Percentiles rank a stretch among this genome's conserved stretches.
Evolutionary conservation across 2,113 vertebrate species (phyloP).

Genomic region (Zosterops borbonicus): DNA sequence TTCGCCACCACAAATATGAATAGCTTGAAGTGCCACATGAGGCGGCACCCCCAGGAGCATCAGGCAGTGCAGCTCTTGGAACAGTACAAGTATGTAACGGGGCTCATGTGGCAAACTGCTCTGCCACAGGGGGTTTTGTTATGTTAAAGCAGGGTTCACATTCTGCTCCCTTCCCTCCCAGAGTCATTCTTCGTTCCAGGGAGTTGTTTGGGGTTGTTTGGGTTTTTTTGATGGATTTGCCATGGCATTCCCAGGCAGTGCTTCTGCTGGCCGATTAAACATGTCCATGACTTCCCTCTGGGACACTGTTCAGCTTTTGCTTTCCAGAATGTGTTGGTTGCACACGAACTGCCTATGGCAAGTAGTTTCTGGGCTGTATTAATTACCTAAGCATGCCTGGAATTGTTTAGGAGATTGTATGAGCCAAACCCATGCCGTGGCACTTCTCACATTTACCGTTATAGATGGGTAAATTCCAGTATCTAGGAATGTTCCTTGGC

Average conservation of each 20-base stretch:
- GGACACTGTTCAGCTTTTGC: neutral
- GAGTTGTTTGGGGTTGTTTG: neutral
- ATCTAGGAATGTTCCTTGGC: neutral
- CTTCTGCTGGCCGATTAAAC: neutral
- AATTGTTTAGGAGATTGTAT: neutral
- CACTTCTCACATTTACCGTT: neutral
- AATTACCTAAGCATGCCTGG: neutral
- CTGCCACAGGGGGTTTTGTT: neutral
- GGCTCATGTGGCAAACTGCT: neutral
- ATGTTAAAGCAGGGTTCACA: neutral
- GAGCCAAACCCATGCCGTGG: neutral
- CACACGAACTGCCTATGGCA: neutral
- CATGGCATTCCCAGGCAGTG: neutral
- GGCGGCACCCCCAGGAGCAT: conserved; percentile 84
- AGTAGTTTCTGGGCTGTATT: neutral
- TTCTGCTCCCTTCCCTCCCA: neutral
- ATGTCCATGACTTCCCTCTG: neutral
- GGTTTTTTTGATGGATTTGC: neutral
- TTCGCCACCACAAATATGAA: conserved; percentile 90
- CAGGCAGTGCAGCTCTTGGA: conserved; percentile 86
- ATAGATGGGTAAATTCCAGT: neutral
- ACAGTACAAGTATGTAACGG: conserved; percentile 81
- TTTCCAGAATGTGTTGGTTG: neutral
- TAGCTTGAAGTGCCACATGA: conserved; percentile 89
- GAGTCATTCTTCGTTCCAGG: neutral